Base-by-base conservation (phyloP, 2,888 invertebrate genomes). In the Diogma glabrata region DNA sequence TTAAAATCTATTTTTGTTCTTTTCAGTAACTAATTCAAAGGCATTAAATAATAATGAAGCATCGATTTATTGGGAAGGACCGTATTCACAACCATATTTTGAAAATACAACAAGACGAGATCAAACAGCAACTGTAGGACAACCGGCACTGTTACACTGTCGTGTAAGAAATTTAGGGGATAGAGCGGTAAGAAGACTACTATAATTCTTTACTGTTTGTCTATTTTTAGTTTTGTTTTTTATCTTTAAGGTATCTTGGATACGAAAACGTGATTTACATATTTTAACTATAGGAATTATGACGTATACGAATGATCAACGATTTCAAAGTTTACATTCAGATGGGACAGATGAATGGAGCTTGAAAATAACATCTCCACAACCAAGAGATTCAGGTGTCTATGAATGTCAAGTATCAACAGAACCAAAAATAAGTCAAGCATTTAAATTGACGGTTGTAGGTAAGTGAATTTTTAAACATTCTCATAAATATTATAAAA, bases 71-170 rank as follows among this genome's bases (percentile, higher is more conserved):
- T 70, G 70, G 70, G 70, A 70, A 54, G 69, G 69, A 28, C 84
- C 87, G 52, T 84, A 87, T 65, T 85, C 86, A 57, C 86, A 87
- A 70, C 89, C 89, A 49, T 89, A 87, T 75, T 90, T 90, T 73
- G 89, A 89, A 73, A 89, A 89, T 72, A 82, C 84, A 62, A 87
- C 88, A 59, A 79, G 81, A 67, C 77, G 87, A 57, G 88, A 89
- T 67, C 81, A 86, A 64, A 87, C 87, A 62, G 86, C 87, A 60
- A 88, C 88, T 58, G 88, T 89, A 58, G 90, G 90, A 52, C 88
- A 89, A 71, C 83, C 87, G 51, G 88, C 89, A 53, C 81, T 87
- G 67, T 75, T 90, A 51, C 86, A 88, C 70, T 90, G 90, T 71
- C 75, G 85, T 62, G 90, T 90, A 54, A 76, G 88, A 60, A 90